A percentile compares a stretch with the other conserved stretches of the same genome.
Conservation (phyloP, 2,113 vertebrate genomes). For the Montifringilla adamsi region DNA sequence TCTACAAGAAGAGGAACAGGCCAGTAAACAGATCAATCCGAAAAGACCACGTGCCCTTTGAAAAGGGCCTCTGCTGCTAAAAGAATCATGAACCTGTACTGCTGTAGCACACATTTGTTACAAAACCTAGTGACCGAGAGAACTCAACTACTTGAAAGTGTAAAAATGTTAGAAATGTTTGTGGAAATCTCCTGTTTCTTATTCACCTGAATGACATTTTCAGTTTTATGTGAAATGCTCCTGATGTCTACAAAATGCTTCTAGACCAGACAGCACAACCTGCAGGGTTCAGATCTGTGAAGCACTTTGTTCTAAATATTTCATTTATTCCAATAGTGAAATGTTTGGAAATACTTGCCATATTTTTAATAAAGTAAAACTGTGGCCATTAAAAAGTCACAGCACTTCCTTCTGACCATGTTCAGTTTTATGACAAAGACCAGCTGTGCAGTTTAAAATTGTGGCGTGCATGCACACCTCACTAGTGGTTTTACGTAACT, state of each 20-base stretch:
- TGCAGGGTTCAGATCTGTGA: constrained; percentile 72
- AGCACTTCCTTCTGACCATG: constrained; percentile 65
- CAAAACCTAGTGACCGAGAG: constrained; percentile 63
- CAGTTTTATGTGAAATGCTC: constrained; percentile 77
- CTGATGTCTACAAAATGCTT: constrained; percentile 79
- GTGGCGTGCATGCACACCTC: constrained; percentile 80
- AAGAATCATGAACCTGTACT: constrained; percentile 59
- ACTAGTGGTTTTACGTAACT: constrained; percentile 74
- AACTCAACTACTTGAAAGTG: constrained; percentile 75
- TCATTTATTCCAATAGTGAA: constrained; percentile 66
- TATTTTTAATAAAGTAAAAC: constrained; percentile 73
- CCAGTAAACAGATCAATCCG: constrained; percentile 97
- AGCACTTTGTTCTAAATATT: constrained; percentile 73
- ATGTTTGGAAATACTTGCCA: constrained; percentile 74
- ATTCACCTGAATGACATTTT: constrained; percentile 73
- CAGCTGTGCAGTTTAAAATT: constrained; percentile 69
- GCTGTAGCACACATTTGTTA: constrained; percentile 70
- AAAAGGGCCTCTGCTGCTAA: constrained; percentile 67
- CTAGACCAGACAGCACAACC: constrained; percentile 71
- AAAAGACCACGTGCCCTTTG: constrained; percentile 93
- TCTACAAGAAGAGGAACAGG: constrained; percentile 95
- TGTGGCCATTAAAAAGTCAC: constrained; percentile 67
- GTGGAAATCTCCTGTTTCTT: constrained; percentile 77
- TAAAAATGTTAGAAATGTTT: constrained; percentile 73
- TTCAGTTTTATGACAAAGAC: constrained; percentile 67